Percentiles rank a stretch among this genome's conserved stretches.
Conservation (phyloP, 2,113 vertebrate genomes). For the Clinocottus analis region DNA sequence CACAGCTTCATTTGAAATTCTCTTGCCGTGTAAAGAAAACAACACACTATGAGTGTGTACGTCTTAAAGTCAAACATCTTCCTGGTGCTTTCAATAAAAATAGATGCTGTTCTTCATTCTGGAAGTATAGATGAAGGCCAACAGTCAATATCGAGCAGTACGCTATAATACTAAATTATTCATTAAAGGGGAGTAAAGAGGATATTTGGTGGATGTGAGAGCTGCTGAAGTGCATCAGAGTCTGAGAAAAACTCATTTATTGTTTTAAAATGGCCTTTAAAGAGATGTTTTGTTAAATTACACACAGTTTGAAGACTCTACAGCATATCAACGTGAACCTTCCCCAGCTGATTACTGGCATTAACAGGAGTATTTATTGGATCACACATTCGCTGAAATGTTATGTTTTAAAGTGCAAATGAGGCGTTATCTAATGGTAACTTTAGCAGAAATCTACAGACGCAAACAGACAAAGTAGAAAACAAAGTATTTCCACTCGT, state of each 20-base stretch:
- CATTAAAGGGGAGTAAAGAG: not conserved
- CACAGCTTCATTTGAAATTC: not conserved
- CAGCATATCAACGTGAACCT: no score
- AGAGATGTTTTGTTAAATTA: no score
- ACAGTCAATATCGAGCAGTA: not conserved
- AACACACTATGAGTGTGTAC: not conserved
- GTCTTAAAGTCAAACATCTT: not conserved
- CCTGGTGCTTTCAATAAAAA: not conserved
- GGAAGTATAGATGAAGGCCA: not conserved
- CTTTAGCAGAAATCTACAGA: not conserved
- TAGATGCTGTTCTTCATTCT: not conserved
- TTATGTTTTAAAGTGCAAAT: not conserved
- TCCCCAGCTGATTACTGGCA: no score
- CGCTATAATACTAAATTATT: not conserved
- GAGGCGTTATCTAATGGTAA: not conserved
- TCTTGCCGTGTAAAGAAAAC: not conserved
- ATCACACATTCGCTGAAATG: no score
- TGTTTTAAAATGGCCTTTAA: no score
- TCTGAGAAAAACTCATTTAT: no score
- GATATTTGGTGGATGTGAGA: no score
- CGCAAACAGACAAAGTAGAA: not conserved
- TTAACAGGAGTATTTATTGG: no score
- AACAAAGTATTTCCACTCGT: not conserved
- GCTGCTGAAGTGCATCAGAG: no score
- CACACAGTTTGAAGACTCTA: no score